Percentiles rank a stretch among this genome's conserved stretches.
Conservation (phyloP, 92 coral and sea anemone genomes). For the Paramuricea clavata region DNA sequence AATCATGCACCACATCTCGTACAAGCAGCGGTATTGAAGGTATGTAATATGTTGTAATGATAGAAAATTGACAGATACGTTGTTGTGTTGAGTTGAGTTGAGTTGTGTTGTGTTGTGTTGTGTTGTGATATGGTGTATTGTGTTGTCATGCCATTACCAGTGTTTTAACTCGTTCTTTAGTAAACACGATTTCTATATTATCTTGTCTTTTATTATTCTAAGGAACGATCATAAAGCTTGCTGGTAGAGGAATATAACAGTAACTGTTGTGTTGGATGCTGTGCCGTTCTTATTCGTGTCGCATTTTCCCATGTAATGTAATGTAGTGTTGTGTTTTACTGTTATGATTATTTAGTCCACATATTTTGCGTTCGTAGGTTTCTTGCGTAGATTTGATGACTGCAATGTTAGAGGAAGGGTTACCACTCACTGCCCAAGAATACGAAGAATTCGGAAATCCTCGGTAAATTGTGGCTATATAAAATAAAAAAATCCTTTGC, state of each 20-base stretch:
- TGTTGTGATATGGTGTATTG: not conserved
- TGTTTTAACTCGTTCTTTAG: too few relatives aligned
- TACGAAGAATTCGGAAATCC: slow-evolving; percentile 99
- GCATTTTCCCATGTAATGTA: not conserved
- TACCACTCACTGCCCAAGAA: slow-evolving; percentile 91
- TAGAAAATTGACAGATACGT: not conserved
- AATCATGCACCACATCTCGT: slow-evolving; percentile 86
- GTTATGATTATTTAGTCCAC: not conserved
- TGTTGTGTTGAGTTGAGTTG: too few relatives aligned
- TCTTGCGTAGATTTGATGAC: slow-evolving; percentile 89
- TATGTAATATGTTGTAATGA: not conserved
- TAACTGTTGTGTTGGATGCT: too few relatives aligned
- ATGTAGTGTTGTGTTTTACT: not conserved
- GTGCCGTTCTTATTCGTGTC: too few relatives aligned
- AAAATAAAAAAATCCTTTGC: too few relatives aligned
- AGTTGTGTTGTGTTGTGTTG: too few relatives aligned
- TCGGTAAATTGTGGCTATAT: too few relatives aligned
- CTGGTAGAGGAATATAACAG: too few relatives aligned
- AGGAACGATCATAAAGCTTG: too few relatives aligned
- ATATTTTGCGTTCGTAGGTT: slow-evolving; percentile 59
- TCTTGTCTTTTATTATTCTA: too few relatives aligned
- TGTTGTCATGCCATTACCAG: too few relatives aligned
- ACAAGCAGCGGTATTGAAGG: slow-evolving; percentile 89
- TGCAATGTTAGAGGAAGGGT: slow-evolving; percentile 89
- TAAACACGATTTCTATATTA: too few relatives aligned